Percentiles rank a stretch among this genome's conserved stretches.
Conservation (phyloP, 2,113 vertebrate genomes). For the Lipotes vexillifer region DNA sequence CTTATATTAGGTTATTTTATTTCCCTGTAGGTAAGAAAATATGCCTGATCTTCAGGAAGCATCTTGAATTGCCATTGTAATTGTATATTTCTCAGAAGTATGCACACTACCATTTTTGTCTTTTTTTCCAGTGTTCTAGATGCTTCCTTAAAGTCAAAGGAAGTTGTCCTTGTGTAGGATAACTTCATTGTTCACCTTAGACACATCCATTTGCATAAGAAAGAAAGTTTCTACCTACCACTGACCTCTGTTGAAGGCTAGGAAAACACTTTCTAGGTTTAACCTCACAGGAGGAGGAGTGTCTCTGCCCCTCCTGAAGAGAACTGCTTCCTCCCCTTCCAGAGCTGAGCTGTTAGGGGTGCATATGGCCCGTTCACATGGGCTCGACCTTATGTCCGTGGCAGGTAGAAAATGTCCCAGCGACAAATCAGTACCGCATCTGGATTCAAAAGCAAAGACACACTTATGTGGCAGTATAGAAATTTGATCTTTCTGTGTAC, state of each 20-base stretch:
- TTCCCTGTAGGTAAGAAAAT: conserved; percentile 21
- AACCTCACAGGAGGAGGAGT: not conserved
- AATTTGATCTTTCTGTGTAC: not conserved
- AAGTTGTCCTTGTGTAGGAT: not conserved
- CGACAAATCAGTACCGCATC: not conserved
- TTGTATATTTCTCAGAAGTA: not conserved
- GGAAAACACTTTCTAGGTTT: not conserved
- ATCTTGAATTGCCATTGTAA: not conserved
- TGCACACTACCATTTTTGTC: not conserved
- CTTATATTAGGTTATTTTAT: not conserved
- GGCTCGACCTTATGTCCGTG: not conserved
- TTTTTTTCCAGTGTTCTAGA: not conserved
- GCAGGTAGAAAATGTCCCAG: not conserved
- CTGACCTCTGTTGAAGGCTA: not conserved
- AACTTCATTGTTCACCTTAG: not conserved
- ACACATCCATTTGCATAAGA: not conserved
- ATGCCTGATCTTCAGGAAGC: not conserved
- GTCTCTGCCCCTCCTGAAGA: not conserved
- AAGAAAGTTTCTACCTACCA: not conserved
- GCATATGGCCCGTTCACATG: not conserved
- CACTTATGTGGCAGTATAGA: not conserved
- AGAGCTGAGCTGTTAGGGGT: not conserved
- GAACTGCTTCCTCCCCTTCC: not conserved
- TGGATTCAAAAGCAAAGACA: not conserved
- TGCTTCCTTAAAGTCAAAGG: conserved; percentile 9